Conservation (phyloP, 1,140 invertebrate genomes). For the Zophobas atratus region DNA sequence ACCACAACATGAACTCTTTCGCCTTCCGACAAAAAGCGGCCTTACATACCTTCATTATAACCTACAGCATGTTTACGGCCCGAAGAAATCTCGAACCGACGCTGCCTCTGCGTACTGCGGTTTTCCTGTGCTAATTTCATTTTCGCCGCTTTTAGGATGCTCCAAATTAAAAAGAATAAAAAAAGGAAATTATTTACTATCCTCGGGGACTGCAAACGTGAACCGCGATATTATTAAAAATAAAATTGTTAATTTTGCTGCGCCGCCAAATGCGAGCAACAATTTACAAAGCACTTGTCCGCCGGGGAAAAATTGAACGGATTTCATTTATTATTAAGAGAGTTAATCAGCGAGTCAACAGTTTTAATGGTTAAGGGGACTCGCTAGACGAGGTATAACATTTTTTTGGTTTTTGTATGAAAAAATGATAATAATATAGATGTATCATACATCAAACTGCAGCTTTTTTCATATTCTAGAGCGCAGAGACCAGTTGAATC, state of each 20-base stretch:
- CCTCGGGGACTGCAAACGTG: conserved; percentile 9
- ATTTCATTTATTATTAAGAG: conserved; percentile 1
- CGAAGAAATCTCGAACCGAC: conserved; percentile 8
- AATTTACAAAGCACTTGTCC: conserved; percentile 5
- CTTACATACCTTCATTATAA: conserved; percentile 1
- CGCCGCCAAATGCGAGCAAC: not conserved
- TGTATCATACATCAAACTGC: no score
- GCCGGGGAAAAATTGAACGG: not conserved
- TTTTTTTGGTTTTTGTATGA: no score
- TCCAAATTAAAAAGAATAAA: conserved; percentile 42
- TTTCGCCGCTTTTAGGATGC: conserved; percentile 32
- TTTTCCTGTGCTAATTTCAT: conserved; percentile 32
- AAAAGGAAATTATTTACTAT: conserved; percentile 26
- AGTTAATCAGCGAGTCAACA: not conserved
- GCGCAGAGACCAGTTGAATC: no score
- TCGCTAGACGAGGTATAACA: no score
- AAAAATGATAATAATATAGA: no score
- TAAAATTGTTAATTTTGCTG: conserved; percentile 35
- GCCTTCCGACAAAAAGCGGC: no score
- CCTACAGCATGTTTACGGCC: conserved; percentile 1
- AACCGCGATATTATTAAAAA: conserved; percentile 40
- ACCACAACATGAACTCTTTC: no score
- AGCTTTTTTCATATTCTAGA: no score
- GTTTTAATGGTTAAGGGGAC: no score
- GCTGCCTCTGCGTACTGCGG: conserved; percentile 24